Evolutionary conservation across 2,113 vertebrate species (phyloP), one percentile per base, ranked within the genome.

Genomic region (Tachysurus fulvidraco): DNA sequence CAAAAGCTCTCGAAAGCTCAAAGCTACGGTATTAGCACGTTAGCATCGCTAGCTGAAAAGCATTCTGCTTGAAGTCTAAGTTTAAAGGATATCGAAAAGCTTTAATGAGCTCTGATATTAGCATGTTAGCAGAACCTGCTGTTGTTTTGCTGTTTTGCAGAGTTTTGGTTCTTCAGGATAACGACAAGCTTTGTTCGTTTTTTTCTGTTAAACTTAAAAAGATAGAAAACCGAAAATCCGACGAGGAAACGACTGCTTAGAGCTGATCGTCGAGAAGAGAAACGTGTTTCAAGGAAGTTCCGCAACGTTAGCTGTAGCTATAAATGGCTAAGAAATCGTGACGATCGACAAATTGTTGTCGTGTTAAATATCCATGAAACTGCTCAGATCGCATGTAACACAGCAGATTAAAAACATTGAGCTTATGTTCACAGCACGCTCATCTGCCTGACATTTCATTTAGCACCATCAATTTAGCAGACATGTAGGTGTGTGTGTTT

Each of bases 391-490:
- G 10, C 30, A 21, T 82, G 57, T 79, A 64, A 62, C 59, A 11
- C 41, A 84, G 10, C 23, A 13, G 7, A 64, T 30, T 74, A 52
- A 55, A 21, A n/a, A 81, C 44, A 44, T 13, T 6, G 69, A 82
- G 81, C 50, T 60, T 60, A 28, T 30, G 21, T 62, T 84, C 46
- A 55, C 77, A 30, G 57, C 46, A 69, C 81, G 54, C 54, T 83
- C 81, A 67, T 52, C 81, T 83, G 23, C 25, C 71, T 62, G 57
- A 76, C 83, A 85, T 71, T 59, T 44, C 81, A 73, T 73, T 81
- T 71, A 50, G 52, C 28, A 25, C 41, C 36, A 30, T 25, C 28
- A 81, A 86, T 69, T 79, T 79, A 86, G 13, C 67, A 30, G 25
- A 62, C 30, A 36, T 77, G 76, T 62, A 62, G 25, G 60, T 85